Conservation (phyloP, 53 echinoderm and acorn worm genomes). For the Arbacia lixula region DNA sequence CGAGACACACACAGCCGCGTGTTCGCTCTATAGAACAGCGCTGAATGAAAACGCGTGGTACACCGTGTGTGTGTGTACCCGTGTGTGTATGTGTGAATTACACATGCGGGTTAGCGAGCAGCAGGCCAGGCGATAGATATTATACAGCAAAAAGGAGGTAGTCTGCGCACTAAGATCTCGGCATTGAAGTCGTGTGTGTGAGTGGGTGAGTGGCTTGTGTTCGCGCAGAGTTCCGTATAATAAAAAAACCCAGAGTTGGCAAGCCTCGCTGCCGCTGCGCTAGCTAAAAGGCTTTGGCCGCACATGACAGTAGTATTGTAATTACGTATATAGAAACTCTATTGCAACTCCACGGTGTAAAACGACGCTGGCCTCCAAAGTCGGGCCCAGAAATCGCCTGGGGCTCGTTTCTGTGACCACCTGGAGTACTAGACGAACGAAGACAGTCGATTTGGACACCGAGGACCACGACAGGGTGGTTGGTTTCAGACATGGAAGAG, state of each 20-base stretch:
- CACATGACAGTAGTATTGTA: constrained; percentile 20
- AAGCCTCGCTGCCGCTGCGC: too few species aligned
- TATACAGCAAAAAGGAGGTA: constrained; percentile 45
- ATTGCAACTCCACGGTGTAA: background rate
- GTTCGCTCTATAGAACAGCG: constrained; percentile 12
- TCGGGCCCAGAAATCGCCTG: constrained; percentile 21
- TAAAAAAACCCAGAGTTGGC: constrained; percentile 18
- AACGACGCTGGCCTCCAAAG: background rate
- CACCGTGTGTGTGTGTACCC: constrained; percentile 26
- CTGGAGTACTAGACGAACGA: constrained; percentile 7
- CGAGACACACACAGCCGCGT: constrained; percentile 27
- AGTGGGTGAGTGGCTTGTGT: too few species aligned
- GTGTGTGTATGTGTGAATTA: constrained; percentile 15
- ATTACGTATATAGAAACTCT: constrained; percentile 41
- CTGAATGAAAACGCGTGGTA: constrained; percentile 24
- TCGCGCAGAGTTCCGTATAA: constrained; percentile 40
- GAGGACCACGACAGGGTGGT: constrained; percentile 5
- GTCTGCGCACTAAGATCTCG: constrained; percentile 25
- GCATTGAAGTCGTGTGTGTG: constrained; percentile 13
- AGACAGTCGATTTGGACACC: constrained; percentile 3
- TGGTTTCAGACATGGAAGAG: constrained; percentile 14
- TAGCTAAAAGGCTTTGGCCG: too few species aligned
- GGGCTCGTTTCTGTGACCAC: background rate
- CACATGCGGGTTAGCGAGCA: background rate
- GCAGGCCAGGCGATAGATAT: constrained; percentile 25